Evolutionary conservation across 2,113 vertebrate genomes (phyloP).

Genomic region (Anas platyrhynchos): DNA sequence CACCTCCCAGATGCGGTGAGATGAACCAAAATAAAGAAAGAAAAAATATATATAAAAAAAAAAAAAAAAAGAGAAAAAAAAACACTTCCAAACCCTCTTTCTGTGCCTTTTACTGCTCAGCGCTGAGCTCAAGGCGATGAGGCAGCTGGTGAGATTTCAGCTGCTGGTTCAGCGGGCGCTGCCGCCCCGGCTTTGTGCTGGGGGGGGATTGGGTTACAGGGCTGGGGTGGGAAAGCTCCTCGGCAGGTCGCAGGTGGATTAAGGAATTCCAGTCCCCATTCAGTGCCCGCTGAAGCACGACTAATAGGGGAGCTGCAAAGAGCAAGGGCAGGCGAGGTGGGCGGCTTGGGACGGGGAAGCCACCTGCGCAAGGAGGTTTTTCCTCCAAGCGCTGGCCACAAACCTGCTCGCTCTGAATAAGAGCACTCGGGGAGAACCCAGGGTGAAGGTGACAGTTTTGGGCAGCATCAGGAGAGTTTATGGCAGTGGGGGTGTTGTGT

Average conservation of each 20-base stretch:
- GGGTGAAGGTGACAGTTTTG: neutral
- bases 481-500: neutral
- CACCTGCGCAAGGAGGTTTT: neutral
- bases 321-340: neutral
- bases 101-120: rapidly evolving
- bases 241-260: slow-evolving; percentile 47
- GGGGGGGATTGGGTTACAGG: slow-evolving; percentile 26
- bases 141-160: neutral
- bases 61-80: neutral
- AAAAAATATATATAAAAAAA: neutral
- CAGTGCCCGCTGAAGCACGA: neutral
- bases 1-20: too few relatives aligned
- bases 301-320: slow-evolving; percentile 6
- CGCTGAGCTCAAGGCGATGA: rapidly evolving
- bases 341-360: neutral
- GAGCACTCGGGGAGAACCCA: neutral
- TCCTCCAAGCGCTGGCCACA: neutral
- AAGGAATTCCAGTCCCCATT: slow-evolving; percentile 67
- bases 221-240: slow-evolving; percentile 25
- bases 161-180: neutral
- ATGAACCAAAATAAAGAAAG: too few relatives aligned
- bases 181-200: neutral
- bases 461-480: neutral
- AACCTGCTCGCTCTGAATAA: neutral
- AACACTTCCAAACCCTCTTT: neutral